Conservation (phyloP, 2,113 vertebrate species). For the Etheostoma spectabile region DNA sequence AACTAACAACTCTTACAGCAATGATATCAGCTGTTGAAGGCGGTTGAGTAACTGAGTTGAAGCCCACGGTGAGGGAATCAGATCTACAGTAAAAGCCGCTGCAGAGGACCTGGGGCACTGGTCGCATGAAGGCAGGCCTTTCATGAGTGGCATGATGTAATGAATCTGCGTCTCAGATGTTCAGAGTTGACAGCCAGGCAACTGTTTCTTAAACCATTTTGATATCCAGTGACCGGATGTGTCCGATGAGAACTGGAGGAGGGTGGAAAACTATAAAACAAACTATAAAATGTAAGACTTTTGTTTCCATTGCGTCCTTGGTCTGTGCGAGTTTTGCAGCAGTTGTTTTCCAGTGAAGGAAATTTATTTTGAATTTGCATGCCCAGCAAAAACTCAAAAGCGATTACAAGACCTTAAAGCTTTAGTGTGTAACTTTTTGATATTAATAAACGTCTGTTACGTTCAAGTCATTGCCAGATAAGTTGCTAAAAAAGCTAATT, state of each 20-base stretch:
- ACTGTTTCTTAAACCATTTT: constrained; percentile 17
- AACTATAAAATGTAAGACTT: constrained; percentile 10
- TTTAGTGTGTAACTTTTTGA: too few relatives aligned
- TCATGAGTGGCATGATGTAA: constrained; percentile 22
- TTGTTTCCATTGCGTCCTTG: constrained; percentile 9
- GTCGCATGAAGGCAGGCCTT: neutral
- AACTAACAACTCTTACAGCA: constrained; percentile 8
- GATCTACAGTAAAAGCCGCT: constrained; percentile 10
- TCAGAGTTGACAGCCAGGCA: constrained; percentile 22
- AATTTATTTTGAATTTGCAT: constrained; percentile 12
- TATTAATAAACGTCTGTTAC: too few relatives aligned
- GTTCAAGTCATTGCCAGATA: too few relatives aligned
- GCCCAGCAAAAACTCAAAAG: neutral
- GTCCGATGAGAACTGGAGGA: constrained; percentile 11
- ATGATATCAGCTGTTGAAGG: constrained; percentile 7
- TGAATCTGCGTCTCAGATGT: constrained; percentile 14
- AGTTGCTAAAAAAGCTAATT: too few relatives aligned
- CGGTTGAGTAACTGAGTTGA: constrained; percentile 17
- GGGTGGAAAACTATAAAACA: constrained; percentile 29
- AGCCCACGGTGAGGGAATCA: constrained; percentile 6
- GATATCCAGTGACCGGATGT: constrained; percentile 33
- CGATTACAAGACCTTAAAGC: neutral
- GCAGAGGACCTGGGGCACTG: neutral
- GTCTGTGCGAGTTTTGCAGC: neutral
- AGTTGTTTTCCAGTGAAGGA: constrained; percentile 3